Conservation (phyloP, 2,888 invertebrate species). For the Psylliodes chrysocephalus region DNA sequence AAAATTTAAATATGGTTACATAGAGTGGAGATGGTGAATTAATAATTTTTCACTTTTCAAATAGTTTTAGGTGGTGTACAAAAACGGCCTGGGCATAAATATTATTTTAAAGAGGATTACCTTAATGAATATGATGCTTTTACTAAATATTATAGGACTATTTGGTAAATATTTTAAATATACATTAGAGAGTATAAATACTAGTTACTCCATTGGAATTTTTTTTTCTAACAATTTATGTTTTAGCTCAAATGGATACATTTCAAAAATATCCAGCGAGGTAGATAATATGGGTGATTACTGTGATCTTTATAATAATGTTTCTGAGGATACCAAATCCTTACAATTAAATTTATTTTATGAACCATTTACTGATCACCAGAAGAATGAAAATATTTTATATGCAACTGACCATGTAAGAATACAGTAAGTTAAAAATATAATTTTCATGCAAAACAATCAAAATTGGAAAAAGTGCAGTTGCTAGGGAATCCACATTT, state of each 20-base stretch:
- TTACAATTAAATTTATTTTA: constrained; percentile 35
- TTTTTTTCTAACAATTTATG: no score
- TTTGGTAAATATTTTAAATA: constrained; percentile 28
- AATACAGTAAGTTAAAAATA: constrained; percentile 33
- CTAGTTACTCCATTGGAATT: no score
- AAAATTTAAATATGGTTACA: no score
- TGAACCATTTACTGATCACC: constrained; percentile 17
- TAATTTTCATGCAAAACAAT: no score
- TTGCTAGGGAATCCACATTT: no score
- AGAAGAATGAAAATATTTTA: constrained; percentile 32
- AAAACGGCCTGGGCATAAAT: neutral
- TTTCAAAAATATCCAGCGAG: constrained; percentile 29
- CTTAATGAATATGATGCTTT: constrained; percentile 32
- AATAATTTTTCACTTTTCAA: neutral
- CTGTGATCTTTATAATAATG: constrained; percentile 39
- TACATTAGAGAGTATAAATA: neutral
- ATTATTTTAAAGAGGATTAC: constrained; percentile 29
- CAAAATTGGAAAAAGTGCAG: no score
- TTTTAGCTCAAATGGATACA: constrained; percentile 36
- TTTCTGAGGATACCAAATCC: constrained; percentile 22
- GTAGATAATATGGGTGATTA: constrained; percentile 34
- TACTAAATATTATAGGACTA: constrained; percentile 28
- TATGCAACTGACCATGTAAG: constrained; percentile 34
- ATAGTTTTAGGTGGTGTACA: neutral
- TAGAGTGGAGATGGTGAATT: no score